Evolutionary conservation across 2,113 vertebrate genomes (phyloP), one percentile per base, ranked within the genome.

Genomic region (Pantherophis guttatus): DNA sequence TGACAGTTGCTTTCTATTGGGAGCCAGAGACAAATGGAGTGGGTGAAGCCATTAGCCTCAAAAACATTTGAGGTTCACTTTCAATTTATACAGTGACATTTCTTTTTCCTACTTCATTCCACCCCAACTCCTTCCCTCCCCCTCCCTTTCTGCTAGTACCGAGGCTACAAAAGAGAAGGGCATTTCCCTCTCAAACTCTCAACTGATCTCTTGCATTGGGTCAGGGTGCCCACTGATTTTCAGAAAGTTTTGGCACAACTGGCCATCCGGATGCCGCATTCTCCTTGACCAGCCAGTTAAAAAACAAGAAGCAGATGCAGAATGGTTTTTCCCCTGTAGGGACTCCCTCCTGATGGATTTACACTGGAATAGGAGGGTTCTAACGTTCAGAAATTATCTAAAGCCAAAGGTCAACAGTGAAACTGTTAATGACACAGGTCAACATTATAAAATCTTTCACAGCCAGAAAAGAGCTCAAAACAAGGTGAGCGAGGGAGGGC

Each of bases 71-170:
- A 70, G 19, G 8, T 19, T 48, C 23, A 6, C 81, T 23, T 24
- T 86, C 19, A 2, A 23, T 26, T 5, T 50, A 52, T 87, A 12
- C 48, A 48, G 8, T 23, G 44, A 23, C 13, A n/a, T n/a, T 65
- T 65, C 62, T 12, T 29, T 65, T 65, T 65, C 62, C 59, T 12
- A 29, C 10, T 26, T 62, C 59, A 85, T 85, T 85, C 15, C 33
- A 11, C 10, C 53, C 26, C 17, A 19, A 33, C 39, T 24, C 0
- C 0, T 52, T 0, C 0, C 29, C 24, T 1, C 3, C 13, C 11
- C 53, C 17, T 15, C 21, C 33, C 8, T 44, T 8, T 65, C 15
- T 92, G 93, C 90, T 5, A 89, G 70, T 57, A 24, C 53, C 58
- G 86, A 95, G 91, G 62, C 62, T 70, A n/a, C 62, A n/a, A n/a